phyloP scores from a whole-genome alignment of 2,888 invertebrate species.

The Bellardia pandia region DNA sequence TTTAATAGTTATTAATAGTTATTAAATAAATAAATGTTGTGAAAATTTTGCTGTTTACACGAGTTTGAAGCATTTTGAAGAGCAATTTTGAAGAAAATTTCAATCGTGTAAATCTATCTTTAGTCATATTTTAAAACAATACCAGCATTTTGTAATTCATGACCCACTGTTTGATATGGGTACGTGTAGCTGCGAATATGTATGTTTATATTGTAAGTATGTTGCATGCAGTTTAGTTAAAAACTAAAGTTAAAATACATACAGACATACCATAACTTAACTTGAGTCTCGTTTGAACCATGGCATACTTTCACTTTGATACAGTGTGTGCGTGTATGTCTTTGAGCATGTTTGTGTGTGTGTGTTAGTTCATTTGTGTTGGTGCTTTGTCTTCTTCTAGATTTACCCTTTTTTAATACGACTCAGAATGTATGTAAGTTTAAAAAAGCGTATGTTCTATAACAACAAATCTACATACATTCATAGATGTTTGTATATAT shows the following conservation, averaged over 20 bases:
- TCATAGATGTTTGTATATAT: neutral
- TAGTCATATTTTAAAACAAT: neutral
- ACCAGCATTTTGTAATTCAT: neutral
- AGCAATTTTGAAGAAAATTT: no score
- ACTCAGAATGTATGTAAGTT: neutral
- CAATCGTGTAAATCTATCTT: no score
- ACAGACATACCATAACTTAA: slow-evolving; percentile 37
- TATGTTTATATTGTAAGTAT: neutral
- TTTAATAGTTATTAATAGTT: no score
- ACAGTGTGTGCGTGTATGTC: slow-evolving; percentile 3
- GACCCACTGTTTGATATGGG: neutral
- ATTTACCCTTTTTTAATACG: slow-evolving; percentile 8
- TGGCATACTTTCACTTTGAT: slow-evolving; percentile 55
- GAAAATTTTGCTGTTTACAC: no score
- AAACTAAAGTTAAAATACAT: slow-evolving; percentile 8
- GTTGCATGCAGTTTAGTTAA: slow-evolving; percentile 1
- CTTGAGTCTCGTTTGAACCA: slow-evolving; percentile 59
- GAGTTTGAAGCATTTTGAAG: no score
- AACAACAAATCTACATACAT: neutral
- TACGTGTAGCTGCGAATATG: neutral
- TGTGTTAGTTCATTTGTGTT: slow-evolving; percentile 12
- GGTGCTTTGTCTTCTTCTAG: neutral
- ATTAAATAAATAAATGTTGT: no score
- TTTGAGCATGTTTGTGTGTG: neutral
- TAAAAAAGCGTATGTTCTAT: neutral